These are phyloP conservation scores for Oncorhynchus gorbuscha DNA, from an alignment of 2,113 vertebrate species.

Conservation along the genomic window DNA sequence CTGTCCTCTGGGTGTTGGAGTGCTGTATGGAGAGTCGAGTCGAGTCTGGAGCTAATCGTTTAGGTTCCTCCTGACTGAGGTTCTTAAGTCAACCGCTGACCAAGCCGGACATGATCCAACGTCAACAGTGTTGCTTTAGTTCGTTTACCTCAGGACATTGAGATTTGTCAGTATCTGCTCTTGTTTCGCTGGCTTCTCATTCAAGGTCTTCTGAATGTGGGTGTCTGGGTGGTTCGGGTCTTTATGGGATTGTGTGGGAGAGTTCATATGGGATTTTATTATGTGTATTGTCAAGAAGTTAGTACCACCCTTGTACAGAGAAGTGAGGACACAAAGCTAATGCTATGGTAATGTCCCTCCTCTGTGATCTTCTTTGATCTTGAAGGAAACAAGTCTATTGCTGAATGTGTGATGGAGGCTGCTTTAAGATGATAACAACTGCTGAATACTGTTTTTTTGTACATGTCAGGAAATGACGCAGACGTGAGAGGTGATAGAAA, in stretches of 20 bases:
- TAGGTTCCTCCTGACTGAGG: constrained; percentile 4
- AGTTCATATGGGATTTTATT: neutral
- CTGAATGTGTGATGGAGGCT: neutral
- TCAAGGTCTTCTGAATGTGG: neutral
- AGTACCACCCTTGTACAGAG: neutral
- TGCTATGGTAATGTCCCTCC: constrained; percentile 29
- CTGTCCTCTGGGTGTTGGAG: constrained; percentile 33
- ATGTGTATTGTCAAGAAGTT: neutral
- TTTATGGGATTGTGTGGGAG: neutral
- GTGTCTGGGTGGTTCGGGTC: neutral
- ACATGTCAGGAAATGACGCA: neutral
- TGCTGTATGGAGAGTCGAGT: constrained; percentile 7
- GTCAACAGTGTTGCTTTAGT: no score
- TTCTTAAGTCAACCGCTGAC: no score
- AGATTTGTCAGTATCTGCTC: neutral
- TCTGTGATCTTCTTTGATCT: constrained; percentile 18
- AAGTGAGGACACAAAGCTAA: neutral
- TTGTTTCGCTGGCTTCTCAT: neutral
- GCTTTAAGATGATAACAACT: constrained; percentile 1
- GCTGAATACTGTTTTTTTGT: constrained; percentile 1
- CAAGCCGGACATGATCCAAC: constrained; percentile 39
- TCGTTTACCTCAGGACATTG: no score
- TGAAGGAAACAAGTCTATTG: neutral
- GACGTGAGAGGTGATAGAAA: neutral
- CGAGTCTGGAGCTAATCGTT: constrained; percentile 27